Conservation (phyloP, 2,888 invertebrate genomes). For the Anagyrus pseudococci region DNA sequence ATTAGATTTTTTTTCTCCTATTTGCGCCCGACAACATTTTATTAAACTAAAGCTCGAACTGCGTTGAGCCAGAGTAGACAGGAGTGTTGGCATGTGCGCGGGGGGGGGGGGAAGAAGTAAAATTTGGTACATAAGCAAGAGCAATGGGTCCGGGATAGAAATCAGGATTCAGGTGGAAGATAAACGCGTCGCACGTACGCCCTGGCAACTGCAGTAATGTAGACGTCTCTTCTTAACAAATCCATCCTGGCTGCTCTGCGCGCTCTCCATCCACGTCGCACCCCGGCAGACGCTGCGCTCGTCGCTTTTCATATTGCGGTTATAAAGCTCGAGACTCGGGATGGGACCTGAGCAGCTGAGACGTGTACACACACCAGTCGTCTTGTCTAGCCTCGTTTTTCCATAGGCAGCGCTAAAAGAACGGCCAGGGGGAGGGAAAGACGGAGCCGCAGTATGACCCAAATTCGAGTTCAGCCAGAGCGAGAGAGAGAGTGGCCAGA, state of each 20-base stretch:
- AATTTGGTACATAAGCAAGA: too few relatives aligned
- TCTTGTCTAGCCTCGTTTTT: slow-evolving; percentile 8
- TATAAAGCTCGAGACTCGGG: slow-evolving; percentile 1
- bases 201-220: too few relatives aligned
- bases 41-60: too few relatives aligned
- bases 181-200: too few relatives aligned
- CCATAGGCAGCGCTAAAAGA: neutral
- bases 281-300: neutral
- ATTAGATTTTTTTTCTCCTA: too few relatives aligned
- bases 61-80: too few relatives aligned
- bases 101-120: neutral
- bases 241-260: neutral
- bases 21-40: too few relatives aligned
- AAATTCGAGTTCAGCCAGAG: slow-evolving; percentile 15
- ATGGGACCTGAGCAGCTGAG: neutral
- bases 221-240: too few relatives aligned
- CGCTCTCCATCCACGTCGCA: neutral
- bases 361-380: neutral
- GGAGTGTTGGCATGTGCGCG: too few relatives aligned
- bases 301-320: neutral
- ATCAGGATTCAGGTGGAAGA: too few relatives aligned
- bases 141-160: too few relatives aligned
- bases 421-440: neutral
- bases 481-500: neutral
- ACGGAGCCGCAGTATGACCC: slow-evolving; percentile 9